Evolutionary conservation across 35 echinoderm and acorn worm genomes (phyloP).

Genomic region (Heliocidaris tuberculata): DNA sequence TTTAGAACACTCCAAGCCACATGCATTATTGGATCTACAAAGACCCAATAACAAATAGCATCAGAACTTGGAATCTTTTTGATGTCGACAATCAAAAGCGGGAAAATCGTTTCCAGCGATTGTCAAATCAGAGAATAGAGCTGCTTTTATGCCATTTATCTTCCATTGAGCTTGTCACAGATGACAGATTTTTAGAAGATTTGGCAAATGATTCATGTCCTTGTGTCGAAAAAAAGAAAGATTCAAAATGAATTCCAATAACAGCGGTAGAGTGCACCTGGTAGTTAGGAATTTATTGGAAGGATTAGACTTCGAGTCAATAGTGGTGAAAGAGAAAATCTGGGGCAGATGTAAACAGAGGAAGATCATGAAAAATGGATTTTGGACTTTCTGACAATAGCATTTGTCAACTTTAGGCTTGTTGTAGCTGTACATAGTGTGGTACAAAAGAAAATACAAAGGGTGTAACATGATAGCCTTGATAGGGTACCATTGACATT

Average conservation of each 20-base stretch:
- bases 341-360: background rate
- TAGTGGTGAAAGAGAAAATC: background rate
- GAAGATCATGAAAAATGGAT: background rate
- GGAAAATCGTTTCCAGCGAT: background rate
- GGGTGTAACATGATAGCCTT: background rate
- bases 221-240: background rate
- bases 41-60: background rate
- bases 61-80: background rate
- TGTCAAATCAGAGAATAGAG: background rate
- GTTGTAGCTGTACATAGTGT: background rate
- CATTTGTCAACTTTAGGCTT: background rate
- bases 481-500: background rate
- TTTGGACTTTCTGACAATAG: background rate
- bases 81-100: background rate
- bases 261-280: background rate
- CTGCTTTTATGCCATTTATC: background rate
- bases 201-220: background rate
- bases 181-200: slow-evolving; percentile 4
- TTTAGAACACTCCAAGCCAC: background rate
- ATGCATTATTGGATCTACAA: background rate
- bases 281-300: background rate
- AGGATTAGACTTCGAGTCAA: background rate
- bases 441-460: background rate
- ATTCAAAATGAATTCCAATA: background rate
- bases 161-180: background rate